phyloP scores from a whole-genome alignment of 1,140 invertebrate species.

The Nasonia vitripennis region DNA sequence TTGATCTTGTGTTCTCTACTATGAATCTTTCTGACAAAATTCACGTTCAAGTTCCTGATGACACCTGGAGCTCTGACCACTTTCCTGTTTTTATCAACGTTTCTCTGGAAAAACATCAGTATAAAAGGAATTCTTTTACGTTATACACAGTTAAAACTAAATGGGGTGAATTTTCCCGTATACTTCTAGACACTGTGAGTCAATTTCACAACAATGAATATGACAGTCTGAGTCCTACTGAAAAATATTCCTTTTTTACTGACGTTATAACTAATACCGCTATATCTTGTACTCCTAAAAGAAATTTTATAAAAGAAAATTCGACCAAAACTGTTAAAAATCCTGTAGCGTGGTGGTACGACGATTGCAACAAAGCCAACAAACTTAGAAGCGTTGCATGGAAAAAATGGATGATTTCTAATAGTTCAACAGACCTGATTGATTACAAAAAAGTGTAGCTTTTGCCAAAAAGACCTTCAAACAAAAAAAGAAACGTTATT shows the following conservation, averaged over 20 bases:
- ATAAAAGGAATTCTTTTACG: conserved; percentile 34
- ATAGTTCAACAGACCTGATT: too few relatives aligned
- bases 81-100: conserved; percentile 25
- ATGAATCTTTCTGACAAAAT: conserved; percentile 3
- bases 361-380: conserved; percentile 44
- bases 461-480: too few relatives aligned
- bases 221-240: background rate
- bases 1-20: conserved; percentile 13
- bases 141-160: background rate
- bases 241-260: conserved; percentile 29
- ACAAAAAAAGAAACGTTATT: too few relatives aligned
- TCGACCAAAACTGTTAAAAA: background rate
- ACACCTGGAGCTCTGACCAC: conserved; percentile 20
- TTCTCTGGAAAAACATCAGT: conserved; percentile 51
- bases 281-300: background rate
- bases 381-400: conserved; percentile 27
- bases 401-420: conserved; percentile 40
- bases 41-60: background rate
- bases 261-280: background rate
- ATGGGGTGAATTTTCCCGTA: background rate
- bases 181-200: background rate
- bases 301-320: background rate
- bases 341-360: conserved; percentile 52
- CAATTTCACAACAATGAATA: conserved; percentile 1
- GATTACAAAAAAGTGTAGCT: too few relatives aligned